phyloP scores from a whole-genome alignment of 2,888 invertebrate species.

The Marasmarcha lunaedactyla region DNA sequence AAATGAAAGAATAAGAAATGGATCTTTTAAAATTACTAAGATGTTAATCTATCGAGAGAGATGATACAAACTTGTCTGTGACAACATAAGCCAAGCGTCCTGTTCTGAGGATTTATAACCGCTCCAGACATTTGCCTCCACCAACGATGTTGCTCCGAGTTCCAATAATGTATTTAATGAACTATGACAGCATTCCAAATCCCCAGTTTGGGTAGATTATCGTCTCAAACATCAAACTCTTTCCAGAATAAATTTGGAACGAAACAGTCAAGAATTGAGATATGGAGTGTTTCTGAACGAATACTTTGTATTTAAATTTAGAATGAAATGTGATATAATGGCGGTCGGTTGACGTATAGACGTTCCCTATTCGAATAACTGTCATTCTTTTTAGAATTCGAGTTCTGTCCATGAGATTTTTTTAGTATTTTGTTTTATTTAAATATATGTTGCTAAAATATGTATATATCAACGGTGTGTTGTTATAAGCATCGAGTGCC shows the following conservation, averaged over 20 bases:
- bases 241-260: constrained; percentile 62
- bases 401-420: constrained; percentile 10
- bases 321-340: constrained; percentile 50
- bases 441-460: constrained; percentile 15
- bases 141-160: no score
- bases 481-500: constrained; percentile 24
- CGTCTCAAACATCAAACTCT: constrained; percentile 57
- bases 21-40: no score
- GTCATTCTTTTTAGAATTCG: constrained; percentile 23
- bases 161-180: constrained; percentile 29
- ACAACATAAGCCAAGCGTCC: constrained; percentile 27
- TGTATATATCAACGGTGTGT: constrained; percentile 20
- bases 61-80: constrained; percentile 6
- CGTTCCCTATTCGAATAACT: constrained; percentile 27
- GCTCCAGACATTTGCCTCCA: no score
- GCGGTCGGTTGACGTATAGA: constrained; percentile 37
- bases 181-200: constrained; percentile 59
- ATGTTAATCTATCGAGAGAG: no score
- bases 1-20: no score
- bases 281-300: constrained; percentile 49
- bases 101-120: background rate
- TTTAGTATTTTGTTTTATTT: background rate
- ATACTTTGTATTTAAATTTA: constrained; percentile 52
- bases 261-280: constrained; percentile 45
- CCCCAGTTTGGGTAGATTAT: constrained; percentile 45